Evolutionary conservation across 2,113 vertebrate species (phyloP).

Genomic region (Peucedramus taeniatus): DNA sequence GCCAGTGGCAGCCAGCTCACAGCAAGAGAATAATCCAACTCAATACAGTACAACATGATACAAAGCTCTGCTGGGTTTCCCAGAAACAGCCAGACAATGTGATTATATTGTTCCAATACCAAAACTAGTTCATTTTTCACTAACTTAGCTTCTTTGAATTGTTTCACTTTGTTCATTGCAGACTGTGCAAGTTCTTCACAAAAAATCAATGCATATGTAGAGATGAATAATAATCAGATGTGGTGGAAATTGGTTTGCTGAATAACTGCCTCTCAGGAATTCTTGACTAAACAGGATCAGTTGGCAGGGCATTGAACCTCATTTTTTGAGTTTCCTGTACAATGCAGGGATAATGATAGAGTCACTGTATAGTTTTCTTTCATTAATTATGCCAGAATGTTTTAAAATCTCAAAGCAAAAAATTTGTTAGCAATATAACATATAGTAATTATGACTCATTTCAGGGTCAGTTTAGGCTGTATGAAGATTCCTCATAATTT

Average conservation of each 20-base stretch:
- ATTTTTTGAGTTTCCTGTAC: neutral
- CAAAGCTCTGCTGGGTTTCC: neutral
- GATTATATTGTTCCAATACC: neutral
- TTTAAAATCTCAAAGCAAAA: neutral
- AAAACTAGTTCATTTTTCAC: neutral
- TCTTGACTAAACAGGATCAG: neutral
- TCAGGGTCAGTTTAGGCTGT: neutral
- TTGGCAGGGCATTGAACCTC: neutral
- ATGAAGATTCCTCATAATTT: neutral
- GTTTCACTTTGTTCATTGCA: neutral
- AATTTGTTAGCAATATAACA: neutral
- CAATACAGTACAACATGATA: neutral
- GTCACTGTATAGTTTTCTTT: neutral
- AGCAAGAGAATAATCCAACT: neutral
- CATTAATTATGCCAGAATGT: neutral
- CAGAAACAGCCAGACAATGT: neutral
- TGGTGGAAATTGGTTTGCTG: neutral
- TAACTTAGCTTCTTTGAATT: neutral
- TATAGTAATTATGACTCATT: neutral
- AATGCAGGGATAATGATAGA: neutral
- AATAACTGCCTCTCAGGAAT: neutral
- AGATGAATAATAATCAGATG: neutral
- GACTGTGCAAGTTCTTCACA: neutral
- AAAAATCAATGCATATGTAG: neutral
- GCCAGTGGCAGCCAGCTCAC: neutral